phyloP scores from a whole-genome alignment of 1,140 invertebrate species.

The Magallana ariakensis region DNA sequence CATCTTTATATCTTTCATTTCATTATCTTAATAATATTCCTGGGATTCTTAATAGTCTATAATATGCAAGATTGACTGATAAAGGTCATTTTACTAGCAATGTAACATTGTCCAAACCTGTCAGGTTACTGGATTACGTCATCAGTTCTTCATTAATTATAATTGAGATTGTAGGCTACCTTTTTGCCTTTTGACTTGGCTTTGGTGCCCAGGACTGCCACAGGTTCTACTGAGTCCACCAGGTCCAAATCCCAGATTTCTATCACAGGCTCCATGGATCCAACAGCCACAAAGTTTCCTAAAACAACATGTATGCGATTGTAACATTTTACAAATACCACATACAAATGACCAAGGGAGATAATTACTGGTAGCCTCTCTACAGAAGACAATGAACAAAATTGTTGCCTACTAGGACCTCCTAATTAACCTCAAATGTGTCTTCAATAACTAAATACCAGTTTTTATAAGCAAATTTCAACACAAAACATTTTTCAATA shows the following conservation, averaged over 20 bases:
- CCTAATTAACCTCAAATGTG: no score
- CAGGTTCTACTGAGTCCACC: slow-evolving; percentile 92
- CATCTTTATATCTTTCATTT: no score
- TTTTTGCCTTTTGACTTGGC: slow-evolving; percentile 88
- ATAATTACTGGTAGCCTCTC: no score
- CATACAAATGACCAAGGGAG: no score
- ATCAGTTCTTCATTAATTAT: neutral
- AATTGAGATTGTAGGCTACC: slow-evolving; percentile 55
- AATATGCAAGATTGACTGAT: no score
- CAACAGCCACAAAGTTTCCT: slow-evolving; percentile 94
- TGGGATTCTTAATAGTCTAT: no score
- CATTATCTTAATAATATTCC: no score
- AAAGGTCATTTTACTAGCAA: neutral
- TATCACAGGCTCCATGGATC: slow-evolving; percentile 94
- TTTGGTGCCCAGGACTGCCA: slow-evolving; percentile 85
- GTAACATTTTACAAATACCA: neutral
- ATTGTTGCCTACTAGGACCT: no score
- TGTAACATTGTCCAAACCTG: neutral
- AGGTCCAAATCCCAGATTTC: slow-evolving; percentile 97
- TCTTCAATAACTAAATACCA: no score
- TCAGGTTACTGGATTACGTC: neutral
- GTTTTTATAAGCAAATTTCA: no score
- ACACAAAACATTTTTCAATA: no score
- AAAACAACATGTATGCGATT: slow-evolving; percentile 67
- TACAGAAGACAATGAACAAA: no score